These are phyloP conservation scores for Corythaixoides concolor DNA, from an alignment of 2,113 vertebrate genomes.

Conservation along the genomic window DNA sequence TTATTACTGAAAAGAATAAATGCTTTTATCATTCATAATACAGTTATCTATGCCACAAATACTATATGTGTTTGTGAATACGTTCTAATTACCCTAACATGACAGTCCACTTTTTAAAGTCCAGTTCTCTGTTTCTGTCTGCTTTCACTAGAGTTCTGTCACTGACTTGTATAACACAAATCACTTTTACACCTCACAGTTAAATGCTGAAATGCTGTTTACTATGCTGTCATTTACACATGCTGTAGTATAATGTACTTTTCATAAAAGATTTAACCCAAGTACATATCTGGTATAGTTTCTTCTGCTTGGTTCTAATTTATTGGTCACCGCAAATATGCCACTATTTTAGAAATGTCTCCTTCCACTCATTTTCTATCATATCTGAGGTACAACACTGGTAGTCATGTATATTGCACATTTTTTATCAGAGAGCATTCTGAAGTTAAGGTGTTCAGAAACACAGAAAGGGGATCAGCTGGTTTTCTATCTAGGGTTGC, in stretches of 20 bases:
- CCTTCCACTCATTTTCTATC: not conserved
- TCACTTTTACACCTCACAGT: not conserved
- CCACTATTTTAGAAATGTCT: not conserved
- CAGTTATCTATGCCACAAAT: not conserved
- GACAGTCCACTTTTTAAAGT: not conserved
- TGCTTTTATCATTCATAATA: not conserved
- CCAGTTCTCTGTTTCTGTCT: not conserved
- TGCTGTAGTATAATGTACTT: not conserved
- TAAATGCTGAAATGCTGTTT: not conserved
- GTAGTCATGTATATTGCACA: fast-evolving
- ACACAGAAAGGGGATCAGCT: not conserved
- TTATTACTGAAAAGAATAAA: not conserved
- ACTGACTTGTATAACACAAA: not conserved
- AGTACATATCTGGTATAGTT: not conserved
- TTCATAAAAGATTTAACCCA: not conserved
- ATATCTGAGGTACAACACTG: not conserved
- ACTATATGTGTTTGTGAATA: not conserved
- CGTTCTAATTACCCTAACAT: not conserved
- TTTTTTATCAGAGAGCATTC: not conserved
- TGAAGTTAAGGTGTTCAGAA: not conserved
- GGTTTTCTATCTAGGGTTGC: not conserved
- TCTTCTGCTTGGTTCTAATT: not conserved
- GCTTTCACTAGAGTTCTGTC: not conserved
- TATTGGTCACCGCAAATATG: not conserved
- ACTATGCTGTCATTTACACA: not conserved